A percentile compares a stretch with the other conserved stretches of the same genome.
Evolutionary conservation across 2,888 invertebrate genomes (phyloP).

Genomic region (Matsumyia berberina): DNA sequence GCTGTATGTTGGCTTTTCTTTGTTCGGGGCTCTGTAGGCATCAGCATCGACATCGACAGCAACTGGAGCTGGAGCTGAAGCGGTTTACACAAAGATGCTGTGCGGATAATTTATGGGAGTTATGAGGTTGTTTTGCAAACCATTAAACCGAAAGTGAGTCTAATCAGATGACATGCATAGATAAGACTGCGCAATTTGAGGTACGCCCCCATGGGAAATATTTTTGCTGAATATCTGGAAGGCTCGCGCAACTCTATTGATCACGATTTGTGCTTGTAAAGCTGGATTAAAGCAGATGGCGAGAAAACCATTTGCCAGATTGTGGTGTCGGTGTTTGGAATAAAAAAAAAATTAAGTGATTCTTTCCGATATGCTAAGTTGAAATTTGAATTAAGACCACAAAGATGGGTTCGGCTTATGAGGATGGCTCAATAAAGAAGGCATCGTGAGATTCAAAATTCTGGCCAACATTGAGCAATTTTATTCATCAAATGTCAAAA

Average conservation of each 20-base stretch:
- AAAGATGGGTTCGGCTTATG: background rate
- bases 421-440: too few relatives aligned
- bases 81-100: slow-evolving; percentile 46
- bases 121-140: slow-evolving; percentile 42
- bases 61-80: background rate
- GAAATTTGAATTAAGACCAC: slow-evolving; percentile 2
- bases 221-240: slow-evolving; percentile 13
- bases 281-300: slow-evolving; percentile 5
- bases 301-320: background rate
- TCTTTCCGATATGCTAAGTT: slow-evolving; percentile 11
- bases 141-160: slow-evolving; percentile 61
- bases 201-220: slow-evolving; percentile 53
- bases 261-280: slow-evolving; percentile 36
- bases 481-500: too few relatives aligned
- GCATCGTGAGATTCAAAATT: too few relatives aligned
- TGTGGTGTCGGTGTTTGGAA: background rate
- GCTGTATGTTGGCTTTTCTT: slow-evolving; percentile 22
- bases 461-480: too few relatives aligned
- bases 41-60: slow-evolving; percentile 9
- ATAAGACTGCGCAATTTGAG: slow-evolving; percentile 36
- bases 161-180: slow-evolving; percentile 62
- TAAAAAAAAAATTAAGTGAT: background rate
- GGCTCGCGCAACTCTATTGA: slow-evolving; percentile 10
- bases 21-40: slow-evolving; percentile 24
- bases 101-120: slow-evolving; percentile 42